phyloP scores from a whole-genome alignment of 2,113 vertebrate species.

The Phodopus roborovskii region DNA sequence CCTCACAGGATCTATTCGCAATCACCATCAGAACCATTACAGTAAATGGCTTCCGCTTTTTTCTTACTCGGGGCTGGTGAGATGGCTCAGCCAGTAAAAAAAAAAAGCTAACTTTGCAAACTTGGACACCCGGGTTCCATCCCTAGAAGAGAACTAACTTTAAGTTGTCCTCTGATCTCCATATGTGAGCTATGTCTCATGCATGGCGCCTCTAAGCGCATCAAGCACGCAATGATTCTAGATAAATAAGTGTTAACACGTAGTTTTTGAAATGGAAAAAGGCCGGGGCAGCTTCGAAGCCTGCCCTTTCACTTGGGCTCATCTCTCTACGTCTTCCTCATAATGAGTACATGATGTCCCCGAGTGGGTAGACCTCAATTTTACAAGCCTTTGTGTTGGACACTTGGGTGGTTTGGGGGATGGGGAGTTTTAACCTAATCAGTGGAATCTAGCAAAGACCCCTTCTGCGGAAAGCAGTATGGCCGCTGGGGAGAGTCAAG shows the following conservation, averaged over 20 bases:
- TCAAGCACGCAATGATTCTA: background rate
- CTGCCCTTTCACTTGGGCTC: background rate
- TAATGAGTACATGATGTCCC: rapidly evolving
- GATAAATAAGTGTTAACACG: background rate
- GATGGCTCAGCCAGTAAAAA: background rate
- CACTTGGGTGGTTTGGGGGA: background rate
- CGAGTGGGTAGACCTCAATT: rapidly evolving
- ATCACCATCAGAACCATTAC: background rate
- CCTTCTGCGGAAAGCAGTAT: no score
- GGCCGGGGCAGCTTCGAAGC: background rate
- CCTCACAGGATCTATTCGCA: background rate
- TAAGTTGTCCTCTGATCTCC: background rate
- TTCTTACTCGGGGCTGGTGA: rapidly evolving
- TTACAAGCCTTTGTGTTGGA: background rate
- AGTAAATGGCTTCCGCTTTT: background rate
- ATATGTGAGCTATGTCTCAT: background rate
- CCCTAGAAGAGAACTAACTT: background rate
- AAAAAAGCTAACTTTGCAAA: background rate
- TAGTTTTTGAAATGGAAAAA: background rate
- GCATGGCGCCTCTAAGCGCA: no score
- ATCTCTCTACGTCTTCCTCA: background rate
- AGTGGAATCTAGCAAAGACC: background rate
- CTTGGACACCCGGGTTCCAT: background rate
- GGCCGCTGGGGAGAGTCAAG: rapidly evolving
- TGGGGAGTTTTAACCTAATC: rapidly evolving